Evolutionary conservation across 1,140 invertebrate species (phyloP), one percentile per base, ranked within the genome.

Genomic region (Odontomachus brunneus): DNA sequence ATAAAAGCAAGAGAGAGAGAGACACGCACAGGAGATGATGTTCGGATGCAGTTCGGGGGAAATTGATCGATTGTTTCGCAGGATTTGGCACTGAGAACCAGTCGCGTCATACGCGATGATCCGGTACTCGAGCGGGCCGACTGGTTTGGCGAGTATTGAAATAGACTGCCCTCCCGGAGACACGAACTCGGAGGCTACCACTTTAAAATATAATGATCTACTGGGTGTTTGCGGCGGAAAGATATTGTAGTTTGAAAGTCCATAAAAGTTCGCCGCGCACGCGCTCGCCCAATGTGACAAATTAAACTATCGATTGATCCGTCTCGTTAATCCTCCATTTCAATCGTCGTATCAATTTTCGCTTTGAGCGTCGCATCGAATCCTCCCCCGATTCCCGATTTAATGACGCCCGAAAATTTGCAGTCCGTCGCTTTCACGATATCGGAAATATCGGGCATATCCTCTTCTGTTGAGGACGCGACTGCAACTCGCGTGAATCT

Each of bases 71-170:
- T 87, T 88, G 84, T 84, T 84, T 88, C 84, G 65, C 49, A 78
- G 59, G 71, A 67, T 81, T 82, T 75, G 71, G 59, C 63, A 69
- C 38, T 24, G 81, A 59, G 60, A 88, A 90, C 89, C 88, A 88
- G 89, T 86, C 84, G 72, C 17, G 75, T 49, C 73, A 72, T 75
- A 81, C 63, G 66, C 67, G 82, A 76, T 83, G 82, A 87, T 84
- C 82, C 71, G 62, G 73, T 82, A 81, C 75, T 74, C 76, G 81
- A 88, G 59, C 69, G 38, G 44, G 51, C 59, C 78, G 65, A 91
- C 90, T 83, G 84, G 90, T 91, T 91, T 89, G 82, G 72, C 89
- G 48, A 76, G 89, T 91, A 91, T 91, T 89, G 85, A 91, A 91
- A 90, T 91, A 78, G 83, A 53, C 84, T 84, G 85, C 84, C 89